These are phyloP conservation scores for Recurvirostra avosetta DNA, from an alignment of 2,113 vertebrate genomes.

Conservation along the genomic window DNA sequence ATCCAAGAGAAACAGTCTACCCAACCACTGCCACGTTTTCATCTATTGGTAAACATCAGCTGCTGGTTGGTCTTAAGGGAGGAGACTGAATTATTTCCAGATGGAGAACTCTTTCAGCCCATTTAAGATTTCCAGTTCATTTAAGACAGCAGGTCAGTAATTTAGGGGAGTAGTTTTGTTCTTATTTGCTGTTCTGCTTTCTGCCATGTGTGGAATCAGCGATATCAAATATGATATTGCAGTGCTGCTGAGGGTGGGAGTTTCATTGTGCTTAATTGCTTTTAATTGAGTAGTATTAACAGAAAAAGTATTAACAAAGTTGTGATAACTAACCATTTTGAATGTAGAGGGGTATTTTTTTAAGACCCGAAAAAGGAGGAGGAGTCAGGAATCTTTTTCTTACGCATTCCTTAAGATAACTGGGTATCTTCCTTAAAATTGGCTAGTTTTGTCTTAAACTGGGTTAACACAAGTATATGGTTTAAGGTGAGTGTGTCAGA, in stretches of 20 bases:
- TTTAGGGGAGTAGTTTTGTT: background rate
- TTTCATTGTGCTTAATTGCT: background rate
- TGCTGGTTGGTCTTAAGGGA: conserved; percentile 16
- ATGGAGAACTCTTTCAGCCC: conserved; percentile 19
- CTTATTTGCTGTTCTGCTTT: background rate
- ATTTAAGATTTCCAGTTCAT: conserved; percentile 8
- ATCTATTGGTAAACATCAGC: conserved; percentile 63
- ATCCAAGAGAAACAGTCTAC: background rate
- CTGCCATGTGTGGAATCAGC: background rate
- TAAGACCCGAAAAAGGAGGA: background rate
- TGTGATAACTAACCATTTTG: background rate
- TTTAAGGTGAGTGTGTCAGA: accelerated
- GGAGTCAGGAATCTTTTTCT: background rate
- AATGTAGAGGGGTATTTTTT: background rate
- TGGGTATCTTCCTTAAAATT: accelerated
- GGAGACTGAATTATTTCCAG: conserved; percentile 40
- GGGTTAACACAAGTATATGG: background rate
- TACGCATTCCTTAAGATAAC: background rate
- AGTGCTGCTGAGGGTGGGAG: background rate
- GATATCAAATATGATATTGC: background rate
- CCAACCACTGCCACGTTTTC: conserved; percentile 55
- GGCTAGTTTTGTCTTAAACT: background rate
- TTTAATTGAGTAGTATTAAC: background rate
- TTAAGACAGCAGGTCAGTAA: conserved; percentile 48
- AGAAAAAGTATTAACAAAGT: background rate